phyloP scores from a whole-genome alignment of 2,888 invertebrate species.

The Aricia artaxerxes region DNA sequence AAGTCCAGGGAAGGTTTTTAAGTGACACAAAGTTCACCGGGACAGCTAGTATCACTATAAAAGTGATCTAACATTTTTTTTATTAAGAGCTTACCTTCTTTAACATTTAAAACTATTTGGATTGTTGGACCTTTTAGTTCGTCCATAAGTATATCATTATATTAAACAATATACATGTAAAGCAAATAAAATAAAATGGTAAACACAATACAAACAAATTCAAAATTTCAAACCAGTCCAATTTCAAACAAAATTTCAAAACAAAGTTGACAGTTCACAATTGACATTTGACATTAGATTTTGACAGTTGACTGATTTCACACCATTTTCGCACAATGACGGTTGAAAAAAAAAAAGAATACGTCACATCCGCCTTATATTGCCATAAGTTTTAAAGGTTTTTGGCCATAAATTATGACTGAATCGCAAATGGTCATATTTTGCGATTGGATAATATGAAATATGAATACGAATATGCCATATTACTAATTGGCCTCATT shows the following conservation, averaged over 20 bases:
- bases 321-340: too few species aligned
- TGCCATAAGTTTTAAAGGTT: too few species aligned
- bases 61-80: background rate
- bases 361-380: too few species aligned
- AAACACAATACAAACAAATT: conserved; percentile 48
- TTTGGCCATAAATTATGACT: too few species aligned
- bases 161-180: conserved; percentile 42
- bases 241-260: conserved; percentile 44
- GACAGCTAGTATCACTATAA: too few species aligned
- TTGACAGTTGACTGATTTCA: conserved; percentile 18
- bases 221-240: conserved; percentile 48
- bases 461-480: too few species aligned
- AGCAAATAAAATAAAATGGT: background rate
- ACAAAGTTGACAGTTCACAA: conserved; percentile 27
- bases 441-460: too few species aligned
- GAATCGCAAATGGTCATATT: too few species aligned
- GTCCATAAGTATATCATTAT: conserved; percentile 73
- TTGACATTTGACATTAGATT: conserved; percentile 26
- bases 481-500: too few species aligned
- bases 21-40: too few species aligned
- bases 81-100: conserved; percentile 75
- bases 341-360: too few species aligned
- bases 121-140: conserved; percentile 82
- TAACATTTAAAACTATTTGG: conserved; percentile 84
- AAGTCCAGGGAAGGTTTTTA: too few species aligned